Percentiles rank a stretch among this genome's conserved stretches.
Conservation (phyloP, 1,140 invertebrate genomes). For the Pomacea maculata region DNA sequence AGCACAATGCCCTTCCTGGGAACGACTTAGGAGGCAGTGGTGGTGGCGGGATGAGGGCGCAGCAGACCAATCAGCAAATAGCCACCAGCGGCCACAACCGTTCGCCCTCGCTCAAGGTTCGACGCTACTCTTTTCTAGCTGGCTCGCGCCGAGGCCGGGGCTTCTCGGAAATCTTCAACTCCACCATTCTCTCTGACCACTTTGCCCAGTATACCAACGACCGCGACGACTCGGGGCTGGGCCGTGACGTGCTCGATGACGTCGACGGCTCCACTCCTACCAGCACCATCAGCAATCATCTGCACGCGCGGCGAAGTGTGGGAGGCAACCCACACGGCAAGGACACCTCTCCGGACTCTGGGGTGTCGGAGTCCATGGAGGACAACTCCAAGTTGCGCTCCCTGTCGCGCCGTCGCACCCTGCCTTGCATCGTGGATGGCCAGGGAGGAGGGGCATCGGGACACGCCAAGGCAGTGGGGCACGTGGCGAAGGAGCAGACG, state of each 20-base stretch:
- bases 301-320: conserved; percentile 28
- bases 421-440: conserved; percentile 59
- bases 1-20: conserved; percentile 30
- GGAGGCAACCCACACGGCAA: conserved; percentile 29
- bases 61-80: conserved; percentile 13
- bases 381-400: conserved; percentile 51
- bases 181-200: conserved; percentile 71
- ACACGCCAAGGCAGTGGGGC: conserved; percentile 30
- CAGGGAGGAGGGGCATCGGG: conserved; percentile 3
- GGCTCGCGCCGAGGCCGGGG: conserved; percentile 58
- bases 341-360: conserved; percentile 66
- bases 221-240: conserved; percentile 70
- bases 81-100: conserved; percentile 42
- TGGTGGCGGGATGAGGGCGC: not conserved
- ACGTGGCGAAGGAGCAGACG: conserved; percentile 40
- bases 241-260: conserved; percentile 43
- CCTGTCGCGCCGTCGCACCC: conserved; percentile 55
- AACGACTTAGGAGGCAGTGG: conserved; percentile 28
- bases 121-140: conserved; percentile 61
- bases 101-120: conserved; percentile 54
- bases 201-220: conserved; percentile 84
- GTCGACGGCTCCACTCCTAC: conserved; percentile 22
- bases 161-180: conserved; percentile 62
- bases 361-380: conserved; percentile 62
- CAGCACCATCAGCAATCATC: conserved; percentile 22